phyloP scores from a whole-genome alignment of 1,140 invertebrate species.

The Heliconius congener region DNA sequence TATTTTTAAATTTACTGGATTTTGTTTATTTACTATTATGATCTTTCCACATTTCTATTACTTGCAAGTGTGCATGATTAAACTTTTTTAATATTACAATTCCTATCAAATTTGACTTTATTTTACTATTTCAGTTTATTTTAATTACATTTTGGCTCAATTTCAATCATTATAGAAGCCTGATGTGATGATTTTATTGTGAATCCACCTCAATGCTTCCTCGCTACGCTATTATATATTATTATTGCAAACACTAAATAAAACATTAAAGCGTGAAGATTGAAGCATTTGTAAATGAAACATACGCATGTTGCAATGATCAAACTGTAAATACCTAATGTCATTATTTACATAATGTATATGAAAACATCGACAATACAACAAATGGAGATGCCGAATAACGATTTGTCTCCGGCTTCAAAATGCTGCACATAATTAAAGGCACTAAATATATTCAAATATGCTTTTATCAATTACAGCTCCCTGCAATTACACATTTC shows the following conservation, averaged over 20 bases:
- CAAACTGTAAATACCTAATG: constrained; percentile 10
- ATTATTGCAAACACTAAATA: constrained; percentile 24
- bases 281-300: constrained; percentile 20
- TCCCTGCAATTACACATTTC: constrained; percentile 38
- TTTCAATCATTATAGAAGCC: constrained; percentile 64
- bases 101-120: constrained; percentile 26
- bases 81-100: constrained; percentile 28
- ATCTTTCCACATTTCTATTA: constrained; percentile 18
- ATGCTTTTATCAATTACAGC: constrained; percentile 44
- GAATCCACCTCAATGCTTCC: constrained; percentile 54
- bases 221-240: constrained; percentile 22
- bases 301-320: constrained; percentile 23
- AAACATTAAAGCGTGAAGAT: constrained; percentile 15
- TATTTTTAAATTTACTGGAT: constrained; percentile 46
- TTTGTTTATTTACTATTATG: constrained; percentile 26
- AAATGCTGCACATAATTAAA: constrained; percentile 46
- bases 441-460: constrained; percentile 36
- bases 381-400: constrained; percentile 21
- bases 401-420: constrained; percentile 47
- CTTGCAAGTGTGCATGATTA: constrained; percentile 48
- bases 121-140: constrained; percentile 30
- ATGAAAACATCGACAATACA: not conserved
- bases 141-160: constrained; percentile 77
- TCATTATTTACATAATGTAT: constrained; percentile 8
- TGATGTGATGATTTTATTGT: constrained; percentile 54